Evolutionary conservation across 1,140 invertebrate genomes (phyloP), one percentile per base, ranked within the genome.

Genomic region (Bombus ignitus): DNA sequence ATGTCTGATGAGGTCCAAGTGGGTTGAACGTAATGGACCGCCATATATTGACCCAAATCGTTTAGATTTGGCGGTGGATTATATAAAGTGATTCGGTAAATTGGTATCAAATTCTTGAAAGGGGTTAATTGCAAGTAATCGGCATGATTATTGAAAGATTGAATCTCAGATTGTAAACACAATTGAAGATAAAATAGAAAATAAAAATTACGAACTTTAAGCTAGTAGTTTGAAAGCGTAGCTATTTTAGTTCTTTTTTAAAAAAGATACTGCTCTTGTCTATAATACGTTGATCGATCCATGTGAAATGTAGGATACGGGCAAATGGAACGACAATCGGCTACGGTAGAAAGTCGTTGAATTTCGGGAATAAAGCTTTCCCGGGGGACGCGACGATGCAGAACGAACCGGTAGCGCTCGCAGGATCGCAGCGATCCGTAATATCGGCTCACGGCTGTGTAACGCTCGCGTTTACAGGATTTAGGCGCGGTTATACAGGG

Each of bases 401-500:
- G 76, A 89, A 88, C 87, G 65, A 89, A 72, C 76, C 70, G 88
- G 77, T 86, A 83, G 85, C 66, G 66, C 18, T 65, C 57, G 71
- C 3, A 70, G 44, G 83, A 90, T 89, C 74, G 74, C 68, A 73
- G 82, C 47, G 18, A 53, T 53, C 47, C 47, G 47, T 90, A 90
- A 89, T 89, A 90, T 87, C 80, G 77, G 66, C 77, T 85, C 66
- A 57, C 57, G 59, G 81, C n/a, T 47, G 88, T 89, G 66, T 68
- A 86, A 89, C 79, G 65, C 62, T 83, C 65, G 87, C 86, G 83
- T 89, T 89, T 89, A 83, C 76, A 87, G 65, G 85, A 80, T 79
- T 84, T 84, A 84, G 82, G 66, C 84, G 78, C 84, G 79, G 73
- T 84, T 87, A 83, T 59, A 87, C 25, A 28, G 74, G 70, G 57